Evolutionary conservation across 2,888 invertebrate genomes (phyloP).

Genomic region (Abrostola tripartita): DNA sequence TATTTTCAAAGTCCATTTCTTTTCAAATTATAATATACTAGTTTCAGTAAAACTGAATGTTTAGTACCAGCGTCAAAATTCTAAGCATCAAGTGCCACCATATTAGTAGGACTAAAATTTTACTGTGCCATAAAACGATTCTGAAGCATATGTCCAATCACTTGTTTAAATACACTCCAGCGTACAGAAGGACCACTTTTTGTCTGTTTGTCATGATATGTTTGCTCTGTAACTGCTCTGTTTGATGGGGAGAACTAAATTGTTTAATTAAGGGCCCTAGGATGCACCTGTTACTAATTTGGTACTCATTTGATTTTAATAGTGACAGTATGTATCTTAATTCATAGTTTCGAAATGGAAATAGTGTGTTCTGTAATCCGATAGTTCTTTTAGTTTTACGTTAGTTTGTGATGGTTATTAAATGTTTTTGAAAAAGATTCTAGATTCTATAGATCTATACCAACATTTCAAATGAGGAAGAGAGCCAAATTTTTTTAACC

Average conservation of each 20-base stretch:
- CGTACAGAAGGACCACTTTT: conserved; percentile 28
- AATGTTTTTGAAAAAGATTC: no score
- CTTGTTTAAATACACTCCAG: conserved; percentile 48
- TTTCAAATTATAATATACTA: no score
- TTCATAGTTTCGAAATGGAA: background rate
- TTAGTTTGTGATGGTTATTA: no score
- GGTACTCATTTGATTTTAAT: conserved; percentile 10
- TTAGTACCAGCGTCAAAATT: no score
- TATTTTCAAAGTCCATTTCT: no score
- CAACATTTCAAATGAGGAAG: no score
- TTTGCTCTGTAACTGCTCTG: conserved; percentile 54
- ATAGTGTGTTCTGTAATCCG: background rate
- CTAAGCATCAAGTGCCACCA: no score
- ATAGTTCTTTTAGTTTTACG: background rate
- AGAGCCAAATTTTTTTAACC: no score
- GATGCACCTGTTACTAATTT: conserved; percentile 44
- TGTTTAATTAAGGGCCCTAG: conserved; percentile 30
- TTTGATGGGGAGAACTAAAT: conserved; percentile 34
- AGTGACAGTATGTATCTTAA: background rate
- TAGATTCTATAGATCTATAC: no score
- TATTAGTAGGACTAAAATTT: background rate
- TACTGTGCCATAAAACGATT: background rate
- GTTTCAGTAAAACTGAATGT: no score
- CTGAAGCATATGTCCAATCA: conserved; percentile 48
- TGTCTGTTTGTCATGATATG: conserved; percentile 58